Base-by-base conservation (phyloP, 2,113 vertebrate genomes). In the Callionymus lyra region DNA sequence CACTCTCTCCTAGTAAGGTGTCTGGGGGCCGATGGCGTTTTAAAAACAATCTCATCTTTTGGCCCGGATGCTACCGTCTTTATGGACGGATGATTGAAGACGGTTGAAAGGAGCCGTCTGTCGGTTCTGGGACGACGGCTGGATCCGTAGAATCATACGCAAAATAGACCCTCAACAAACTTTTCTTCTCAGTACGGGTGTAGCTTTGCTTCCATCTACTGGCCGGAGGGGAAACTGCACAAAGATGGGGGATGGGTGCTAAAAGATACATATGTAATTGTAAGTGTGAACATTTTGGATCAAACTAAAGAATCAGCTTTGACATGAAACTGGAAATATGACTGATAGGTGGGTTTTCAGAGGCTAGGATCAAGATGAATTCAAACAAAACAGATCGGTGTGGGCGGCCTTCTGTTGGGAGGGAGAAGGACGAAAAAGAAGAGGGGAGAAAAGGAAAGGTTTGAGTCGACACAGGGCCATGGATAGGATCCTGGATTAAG, bases 131-230 rank as follows among this genome's bases (percentile, higher is more conserved):
- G 34, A 53, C 44, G 40, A 56, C n/a, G n/a, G n/a, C 53, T 61
- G 47, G 47, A 59, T 69, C 36, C 60, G 63, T 43, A 60, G 50
- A 71, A 65, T 54, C 12, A 52, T 35, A 59, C 10, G n/a, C 12
- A 60, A 13, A 54, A 36, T 46, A 31, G 6, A 12, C 6, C 21
- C 44, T 12, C 15, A 15, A 1, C 6, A 1, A 2, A 1, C 3
- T 13, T 6, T 8, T 12, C 3, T 47, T 50, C 34, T 17, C 21
- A 5, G 21, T 5, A 8, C 21, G 21, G 21, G 38, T 55, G 75
- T 50, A 56, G 37, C 76, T 73, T 63, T 85, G 75, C 75, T 83
- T 67, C 80, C 81, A 80, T 74, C 83, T 80, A 71, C 66, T 79
- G 81, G 56, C 2, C 12, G 6, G n/a, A 31, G 14, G 12, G 12